Evolutionary conservation across 2,888 invertebrate genomes (phyloP), one percentile per base, ranked within the genome.

Genomic region (Acanthococcus lagerstroemiae): DNA sequence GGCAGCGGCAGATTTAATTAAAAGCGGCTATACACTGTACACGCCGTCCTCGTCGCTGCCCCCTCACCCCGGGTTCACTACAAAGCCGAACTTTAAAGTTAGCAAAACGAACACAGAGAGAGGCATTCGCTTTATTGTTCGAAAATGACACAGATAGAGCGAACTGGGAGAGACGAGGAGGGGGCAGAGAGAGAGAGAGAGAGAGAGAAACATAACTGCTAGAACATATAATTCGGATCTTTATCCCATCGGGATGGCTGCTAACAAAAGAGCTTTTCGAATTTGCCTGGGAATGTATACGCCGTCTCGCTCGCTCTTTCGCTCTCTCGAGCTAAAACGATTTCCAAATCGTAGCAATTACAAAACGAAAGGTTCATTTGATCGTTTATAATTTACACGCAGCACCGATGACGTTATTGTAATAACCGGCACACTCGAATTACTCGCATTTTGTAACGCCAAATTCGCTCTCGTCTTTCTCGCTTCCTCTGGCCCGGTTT

Each of bases 321-420:
- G n/a, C n/a, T n/a, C n/a, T n/a, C n/a, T n/a, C n/a, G n/a, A n/a
- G 46, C 30, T 22, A 60, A 60, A 60, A 46, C 60, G 60, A 48
- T 60, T 60, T 60, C 26, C 7, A 60, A 60, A 60, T 60, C 60
- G 60, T 48, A 46, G 46, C 60, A 60, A 60, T 60, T 60, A 60
- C 45, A 24, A 46, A 46, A n/a, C 46, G 48, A 60, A 57, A 45
- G 60, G 60, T 60, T 60, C 48, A 60, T 60, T 60, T 48, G 48
- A 48, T 26, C 60, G 60, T 60, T 60, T 60, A 60, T 60, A 60
- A 60, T 60, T 60, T 60, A 46, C 60, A 60, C 46, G 48, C 46
- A 60, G 45, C 48, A 60, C 19, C 48, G n/a, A n/a, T n/a, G n/a
- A n/a, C n/a, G 48, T 60, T 60, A 60, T 48, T 48, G 48, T 48